Evolutionary conservation across 2,888 invertebrate genomes (phyloP).

Genomic region (Drosophila sordidapex): DNA sequence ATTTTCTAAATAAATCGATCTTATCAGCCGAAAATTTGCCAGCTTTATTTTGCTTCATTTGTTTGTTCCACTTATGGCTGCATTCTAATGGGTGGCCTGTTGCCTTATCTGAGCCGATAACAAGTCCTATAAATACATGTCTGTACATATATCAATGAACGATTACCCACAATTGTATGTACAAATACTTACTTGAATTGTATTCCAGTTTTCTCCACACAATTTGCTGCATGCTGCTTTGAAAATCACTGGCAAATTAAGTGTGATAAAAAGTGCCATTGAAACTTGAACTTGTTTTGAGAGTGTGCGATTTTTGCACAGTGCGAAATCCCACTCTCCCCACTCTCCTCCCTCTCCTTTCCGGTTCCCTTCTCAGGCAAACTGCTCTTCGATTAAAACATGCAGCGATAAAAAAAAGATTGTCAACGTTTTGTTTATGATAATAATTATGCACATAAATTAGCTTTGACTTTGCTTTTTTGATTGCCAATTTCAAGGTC

Average conservation of each 20-base stretch:
- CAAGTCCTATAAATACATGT: conserved; percentile 27
- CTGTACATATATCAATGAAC: conserved; percentile 18
- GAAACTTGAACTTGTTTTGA: conserved; percentile 56
- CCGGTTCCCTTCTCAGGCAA: not conserved
- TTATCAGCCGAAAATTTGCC: conserved; percentile 38
- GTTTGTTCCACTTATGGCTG: conserved; percentile 1
- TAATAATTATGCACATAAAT: conserved; percentile 31
- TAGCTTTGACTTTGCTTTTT: conserved; percentile 20
- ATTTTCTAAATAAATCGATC: conserved; percentile 32
- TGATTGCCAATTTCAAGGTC: conserved; percentile 46
- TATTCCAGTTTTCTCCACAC: not conserved
- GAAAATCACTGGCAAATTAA: conserved; percentile 31
- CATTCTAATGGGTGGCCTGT: conserved; percentile 31
- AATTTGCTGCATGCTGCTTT: not conserved
- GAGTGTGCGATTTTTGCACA: conserved; percentile 48
- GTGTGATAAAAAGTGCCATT: conserved; percentile 42
- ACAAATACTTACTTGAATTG: conserved; percentile 20
- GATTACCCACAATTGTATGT: conserved; percentile 41
- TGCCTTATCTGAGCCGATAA: conserved; percentile 51
- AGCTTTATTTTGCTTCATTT: not conserved
- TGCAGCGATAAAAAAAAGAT: conserved; percentile 12
- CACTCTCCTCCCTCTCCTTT: not conserved
- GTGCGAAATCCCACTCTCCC: not conserved
- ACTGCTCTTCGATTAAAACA: conserved; percentile 13
- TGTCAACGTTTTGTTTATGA: conserved; percentile 42